Evolutionary conservation across 2,113 vertebrate genomes (phyloP).

Genomic region (Anseranas semipalmata): DNA sequence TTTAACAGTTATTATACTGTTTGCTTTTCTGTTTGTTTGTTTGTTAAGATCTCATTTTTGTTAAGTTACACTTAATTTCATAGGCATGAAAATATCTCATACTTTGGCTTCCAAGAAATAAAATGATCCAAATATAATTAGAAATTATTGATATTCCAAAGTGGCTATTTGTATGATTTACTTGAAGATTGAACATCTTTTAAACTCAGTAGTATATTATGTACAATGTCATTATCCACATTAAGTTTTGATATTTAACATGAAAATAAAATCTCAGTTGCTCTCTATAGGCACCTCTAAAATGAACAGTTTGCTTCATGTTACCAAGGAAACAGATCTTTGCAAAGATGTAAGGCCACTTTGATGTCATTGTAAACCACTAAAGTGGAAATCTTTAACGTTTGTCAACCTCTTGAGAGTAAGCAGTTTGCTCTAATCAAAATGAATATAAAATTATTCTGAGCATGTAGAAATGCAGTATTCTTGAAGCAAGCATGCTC

Average conservation of each 20-base stretch:
- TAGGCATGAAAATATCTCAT: background rate
- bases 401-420: slow-evolving; percentile 68
- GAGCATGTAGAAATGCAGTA: slow-evolving; percentile 73
- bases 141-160: background rate
- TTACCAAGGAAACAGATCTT: slow-evolving; percentile 78
- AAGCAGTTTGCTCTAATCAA: slow-evolving; percentile 72
- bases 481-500: slow-evolving; percentile 51
- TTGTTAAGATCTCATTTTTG: background rate
- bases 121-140: background rate
- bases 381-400: slow-evolving; percentile 74
- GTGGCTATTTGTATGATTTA: slow-evolving; percentile 1
- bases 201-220: background rate
- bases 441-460: slow-evolving; percentile 77
- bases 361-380: slow-evolving; percentile 72
- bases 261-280: slow-evolving; percentile 41
- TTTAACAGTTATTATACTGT: background rate
- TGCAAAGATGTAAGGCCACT: slow-evolving; percentile 67
- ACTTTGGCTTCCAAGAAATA: background rate
- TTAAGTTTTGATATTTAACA: slow-evolving; percentile 47
- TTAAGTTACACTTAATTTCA: background rate
- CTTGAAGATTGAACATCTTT: background rate
- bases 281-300: slow-evolving; percentile 38
- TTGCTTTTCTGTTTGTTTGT: background rate
- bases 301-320: slow-evolving; percentile 61
- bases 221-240: slow-evolving; percentile 1